A percentile compares a stretch with the other conserved stretches of the same genome.
Evolutionary conservation across 92 coral and sea anemone genomes (phyloP).

Genomic region (Parazoanthus darwini): DNA sequence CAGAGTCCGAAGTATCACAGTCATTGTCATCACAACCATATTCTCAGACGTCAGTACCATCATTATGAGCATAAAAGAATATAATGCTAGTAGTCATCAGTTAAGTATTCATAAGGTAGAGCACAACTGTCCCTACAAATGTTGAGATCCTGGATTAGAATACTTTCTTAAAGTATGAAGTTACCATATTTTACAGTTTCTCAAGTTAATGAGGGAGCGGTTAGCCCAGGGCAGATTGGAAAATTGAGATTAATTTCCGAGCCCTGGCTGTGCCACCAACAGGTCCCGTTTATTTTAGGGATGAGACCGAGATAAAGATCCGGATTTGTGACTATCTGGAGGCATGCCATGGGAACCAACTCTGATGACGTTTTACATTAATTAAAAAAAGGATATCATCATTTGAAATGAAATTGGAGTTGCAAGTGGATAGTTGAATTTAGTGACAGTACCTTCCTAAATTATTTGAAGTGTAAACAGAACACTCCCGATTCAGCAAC

Average conservation of each 20-base stretch:
- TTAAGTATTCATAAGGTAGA: background rate
- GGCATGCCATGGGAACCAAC: background rate
- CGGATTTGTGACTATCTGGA: background rate
- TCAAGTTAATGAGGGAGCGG: too few species aligned
- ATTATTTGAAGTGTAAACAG: too few species aligned
- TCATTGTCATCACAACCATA: background rate
- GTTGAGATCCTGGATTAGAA: background rate
- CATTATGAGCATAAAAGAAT: background rate
- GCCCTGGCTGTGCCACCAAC: background rate
- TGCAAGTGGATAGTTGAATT: background rate
- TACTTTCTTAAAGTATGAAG: background rate
- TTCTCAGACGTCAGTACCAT: too few species aligned
- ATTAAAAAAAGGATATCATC: too few species aligned
- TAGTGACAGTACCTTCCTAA: too few species aligned
- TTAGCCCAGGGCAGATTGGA: background rate
- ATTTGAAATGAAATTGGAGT: background rate
- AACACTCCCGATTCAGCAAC: too few species aligned
- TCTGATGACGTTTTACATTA: background rate
- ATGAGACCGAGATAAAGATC: background rate
- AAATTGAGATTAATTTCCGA: background rate
- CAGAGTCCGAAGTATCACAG: background rate
- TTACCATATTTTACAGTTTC: background rate
- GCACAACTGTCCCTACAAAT: background rate
- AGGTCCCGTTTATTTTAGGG: background rate
- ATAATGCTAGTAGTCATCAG: background rate